These are phyloP conservation scores for Steinernema feltiae DNA, from an alignment of 1,140 invertebrate genomes.

Conservation along the genomic window DNA sequence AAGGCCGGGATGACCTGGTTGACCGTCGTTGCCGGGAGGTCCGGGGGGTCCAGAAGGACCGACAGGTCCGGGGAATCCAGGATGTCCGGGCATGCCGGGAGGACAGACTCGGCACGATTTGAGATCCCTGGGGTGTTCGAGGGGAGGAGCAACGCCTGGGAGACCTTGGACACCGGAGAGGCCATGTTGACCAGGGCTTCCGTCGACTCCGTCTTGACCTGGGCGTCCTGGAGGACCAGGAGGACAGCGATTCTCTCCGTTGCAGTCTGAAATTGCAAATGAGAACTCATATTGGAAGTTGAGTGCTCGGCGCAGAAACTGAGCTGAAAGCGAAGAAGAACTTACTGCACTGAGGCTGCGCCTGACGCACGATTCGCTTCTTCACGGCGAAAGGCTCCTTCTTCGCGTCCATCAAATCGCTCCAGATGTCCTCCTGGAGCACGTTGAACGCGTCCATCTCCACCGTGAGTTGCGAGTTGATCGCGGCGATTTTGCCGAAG, in stretches of 20 bases:
- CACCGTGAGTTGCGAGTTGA: neutral
- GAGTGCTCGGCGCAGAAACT: neutral
- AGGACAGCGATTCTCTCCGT: neutral
- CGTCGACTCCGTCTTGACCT: neutral
- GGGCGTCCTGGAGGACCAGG: neutral
- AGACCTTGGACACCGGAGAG: neutral
- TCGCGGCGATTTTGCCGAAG: neutral
- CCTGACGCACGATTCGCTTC: neutral
- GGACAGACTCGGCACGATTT: slow-evolving; percentile 1
- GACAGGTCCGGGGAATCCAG: neutral
- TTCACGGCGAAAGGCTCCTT: neutral
- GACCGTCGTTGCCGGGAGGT: slow-evolving; percentile 6
- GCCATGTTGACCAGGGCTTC: neutral
- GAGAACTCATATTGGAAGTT: neutral
- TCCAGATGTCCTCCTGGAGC: slow-evolving; percentile 1
- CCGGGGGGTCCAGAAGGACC: neutral
- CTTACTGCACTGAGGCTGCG: slow-evolving; percentile 10
- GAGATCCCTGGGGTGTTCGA: neutral
- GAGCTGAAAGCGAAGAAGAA: neutral
- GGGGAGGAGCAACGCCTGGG: neutral
- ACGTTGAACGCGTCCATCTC: slow-evolving; percentile 11
- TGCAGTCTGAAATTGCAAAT: neutral
- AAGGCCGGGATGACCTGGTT: neutral
- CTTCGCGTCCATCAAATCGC: neutral
- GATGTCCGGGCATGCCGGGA: neutral